Percentiles rank a stretch among this genome's conserved stretches.
These are phyloP conservation scores for Drosophila jambulina DNA, from an alignment of 1,140 invertebrate species.

Conservation along the genomic window DNA sequence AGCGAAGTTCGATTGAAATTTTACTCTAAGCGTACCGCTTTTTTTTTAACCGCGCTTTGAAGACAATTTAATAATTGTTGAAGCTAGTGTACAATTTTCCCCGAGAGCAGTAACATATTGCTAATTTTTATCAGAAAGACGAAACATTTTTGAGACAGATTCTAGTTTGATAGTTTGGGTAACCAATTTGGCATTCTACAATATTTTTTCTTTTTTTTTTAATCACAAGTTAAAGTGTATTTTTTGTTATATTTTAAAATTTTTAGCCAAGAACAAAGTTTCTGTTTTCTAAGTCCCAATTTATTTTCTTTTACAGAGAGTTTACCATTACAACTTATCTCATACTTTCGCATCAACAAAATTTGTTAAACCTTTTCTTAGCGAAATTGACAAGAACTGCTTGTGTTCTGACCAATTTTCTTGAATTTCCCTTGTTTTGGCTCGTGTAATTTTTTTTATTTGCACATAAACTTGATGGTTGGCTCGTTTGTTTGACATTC, in stretches of 20 bases:
- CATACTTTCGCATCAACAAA: constrained; percentile 1
- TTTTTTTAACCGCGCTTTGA: no score
- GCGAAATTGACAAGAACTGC: constrained; percentile 17
- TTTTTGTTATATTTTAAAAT: no score
- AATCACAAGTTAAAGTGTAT: no score
- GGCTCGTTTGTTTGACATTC: constrained; percentile 81
- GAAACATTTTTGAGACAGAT: no score
- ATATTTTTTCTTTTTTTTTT: background rate
- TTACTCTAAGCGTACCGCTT: no score
- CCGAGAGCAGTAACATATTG: no score
- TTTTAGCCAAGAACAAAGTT: background rate
- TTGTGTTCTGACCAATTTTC: constrained; percentile 29
- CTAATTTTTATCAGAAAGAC: no score
- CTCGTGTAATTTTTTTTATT: constrained; percentile 74
- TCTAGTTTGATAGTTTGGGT: no score
- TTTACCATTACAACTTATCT: constrained; percentile 7
- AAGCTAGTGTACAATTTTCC: no score
- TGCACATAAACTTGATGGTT: constrained; percentile 79
- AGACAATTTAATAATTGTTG: no score
- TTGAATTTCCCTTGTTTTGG: constrained; percentile 36
- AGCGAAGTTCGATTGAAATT: no score
- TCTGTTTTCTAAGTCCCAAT: background rate
- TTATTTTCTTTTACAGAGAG: background rate
- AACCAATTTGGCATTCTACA: background rate
- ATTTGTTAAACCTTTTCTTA: constrained; percentile 26